Conservation (phyloP, 2,113 vertebrate genomes). For the Mandrillus leucophaeus region DNA sequence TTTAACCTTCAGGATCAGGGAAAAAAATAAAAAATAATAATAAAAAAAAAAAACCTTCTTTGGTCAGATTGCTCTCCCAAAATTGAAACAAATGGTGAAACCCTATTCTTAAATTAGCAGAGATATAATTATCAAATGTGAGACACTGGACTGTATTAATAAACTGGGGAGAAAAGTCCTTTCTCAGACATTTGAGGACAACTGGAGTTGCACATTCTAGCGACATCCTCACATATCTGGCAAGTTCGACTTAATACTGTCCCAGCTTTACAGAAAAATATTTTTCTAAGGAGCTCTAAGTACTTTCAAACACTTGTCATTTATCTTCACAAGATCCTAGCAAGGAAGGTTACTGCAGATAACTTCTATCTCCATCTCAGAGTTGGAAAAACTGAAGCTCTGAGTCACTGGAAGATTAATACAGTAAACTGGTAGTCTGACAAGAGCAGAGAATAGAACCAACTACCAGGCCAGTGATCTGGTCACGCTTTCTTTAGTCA, state of each 20-base stretch:
- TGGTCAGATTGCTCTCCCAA: neutral
- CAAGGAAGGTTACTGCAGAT: neutral
- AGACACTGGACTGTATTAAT: neutral
- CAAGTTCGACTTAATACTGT: neutral
- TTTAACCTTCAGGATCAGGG: neutral
- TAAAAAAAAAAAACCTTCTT: neutral
- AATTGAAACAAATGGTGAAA: neutral
- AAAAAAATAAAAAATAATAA: no score
- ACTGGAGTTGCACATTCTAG: neutral
- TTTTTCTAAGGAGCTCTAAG: neutral
- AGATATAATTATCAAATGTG: neutral
- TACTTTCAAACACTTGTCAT: constrained; percentile 36
- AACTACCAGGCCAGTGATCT: neutral
- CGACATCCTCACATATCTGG: neutral
- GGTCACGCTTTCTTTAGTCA: neutral
- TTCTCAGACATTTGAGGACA: neutral
- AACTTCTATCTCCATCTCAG: neutral
- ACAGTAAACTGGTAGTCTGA: neutral
- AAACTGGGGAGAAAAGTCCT: neutral
- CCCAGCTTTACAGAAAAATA: neutral
- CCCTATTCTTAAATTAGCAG: neutral
- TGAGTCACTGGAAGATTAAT: neutral
- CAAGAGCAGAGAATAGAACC: neutral
- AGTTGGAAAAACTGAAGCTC: neutral
- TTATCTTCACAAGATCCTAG: neutral